phyloP scores from a whole-genome alignment of 2,113 vertebrate genomes.

The Tiliqua scincoides region DNA sequence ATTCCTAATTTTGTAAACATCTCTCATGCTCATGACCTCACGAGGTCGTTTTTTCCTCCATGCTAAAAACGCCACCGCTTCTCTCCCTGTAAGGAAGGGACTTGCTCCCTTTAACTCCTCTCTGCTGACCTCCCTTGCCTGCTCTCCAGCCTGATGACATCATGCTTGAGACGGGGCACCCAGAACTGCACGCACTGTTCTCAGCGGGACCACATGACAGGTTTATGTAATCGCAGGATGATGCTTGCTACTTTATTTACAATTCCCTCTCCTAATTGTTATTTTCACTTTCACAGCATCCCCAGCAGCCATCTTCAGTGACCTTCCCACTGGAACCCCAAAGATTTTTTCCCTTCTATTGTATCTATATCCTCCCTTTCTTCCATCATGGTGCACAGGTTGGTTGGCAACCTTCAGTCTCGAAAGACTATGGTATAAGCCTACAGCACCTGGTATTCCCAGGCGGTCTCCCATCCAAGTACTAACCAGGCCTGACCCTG shows the following conservation, averaged over 20 bases:
- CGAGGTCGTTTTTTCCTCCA: neutral
- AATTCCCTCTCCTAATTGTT: neutral
- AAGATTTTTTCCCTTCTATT: too few species aligned
- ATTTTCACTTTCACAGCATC: neutral
- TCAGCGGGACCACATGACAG: neutral
- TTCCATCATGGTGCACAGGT: too few species aligned
- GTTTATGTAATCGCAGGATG: neutral
- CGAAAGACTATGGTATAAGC: too few species aligned
- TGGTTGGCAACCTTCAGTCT: too few species aligned
- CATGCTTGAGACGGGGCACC: neutral
- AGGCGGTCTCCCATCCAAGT: too few species aligned
- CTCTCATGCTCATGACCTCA: neutral
- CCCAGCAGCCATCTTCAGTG: too few species aligned
- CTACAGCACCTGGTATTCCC: too few species aligned
- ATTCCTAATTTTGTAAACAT: neutral
- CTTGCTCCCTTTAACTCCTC: neutral
- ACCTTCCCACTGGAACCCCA: neutral
- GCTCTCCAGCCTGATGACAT: neutral
- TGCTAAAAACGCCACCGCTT: neutral
- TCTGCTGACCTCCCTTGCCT: neutral
- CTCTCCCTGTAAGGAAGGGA: neutral
- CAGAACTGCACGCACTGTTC: slow-evolving; percentile 22
- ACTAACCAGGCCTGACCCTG: too few species aligned
- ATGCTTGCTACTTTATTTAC: neutral
- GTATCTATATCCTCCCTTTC: too few species aligned